Evolutionary conservation across 2,113 vertebrate genomes (phyloP).

Genomic region (Tachysurus fulvidraco): DNA sequence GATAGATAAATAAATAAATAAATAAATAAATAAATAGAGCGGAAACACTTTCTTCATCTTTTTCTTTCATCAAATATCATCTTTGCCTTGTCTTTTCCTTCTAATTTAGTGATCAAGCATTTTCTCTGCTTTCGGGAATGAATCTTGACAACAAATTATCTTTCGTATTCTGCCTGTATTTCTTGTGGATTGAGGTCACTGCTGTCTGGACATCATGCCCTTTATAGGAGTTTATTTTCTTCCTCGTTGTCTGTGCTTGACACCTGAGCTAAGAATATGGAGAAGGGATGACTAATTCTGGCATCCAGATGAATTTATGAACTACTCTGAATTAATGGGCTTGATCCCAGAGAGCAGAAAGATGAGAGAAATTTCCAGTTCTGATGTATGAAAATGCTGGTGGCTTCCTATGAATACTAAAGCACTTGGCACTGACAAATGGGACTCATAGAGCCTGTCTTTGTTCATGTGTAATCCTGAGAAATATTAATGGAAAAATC

Average conservation of each 20-base stretch:
- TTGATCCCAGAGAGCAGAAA: neutral
- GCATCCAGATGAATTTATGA: neutral
- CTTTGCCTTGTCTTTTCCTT: neutral
- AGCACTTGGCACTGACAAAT: conserved; percentile 13
- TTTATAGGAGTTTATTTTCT: conserved; percentile 1
- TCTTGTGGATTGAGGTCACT: neutral
- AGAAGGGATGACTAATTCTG: conserved; percentile 18
- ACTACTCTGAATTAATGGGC: neutral
- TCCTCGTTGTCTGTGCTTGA: neutral
- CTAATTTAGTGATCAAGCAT: neutral
- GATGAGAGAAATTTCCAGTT: neutral
- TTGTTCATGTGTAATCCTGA: conserved; percentile 42
- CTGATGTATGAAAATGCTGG: conserved; percentile 19
- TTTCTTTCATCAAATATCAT: conserved; percentile 6
- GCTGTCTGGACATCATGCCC: neutral
- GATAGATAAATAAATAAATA: no score
- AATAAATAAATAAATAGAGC: neutral
- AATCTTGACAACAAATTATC: conserved; percentile 9
- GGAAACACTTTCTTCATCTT: neutral
- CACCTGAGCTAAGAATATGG: conserved; percentile 4
- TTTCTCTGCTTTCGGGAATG: neutral
- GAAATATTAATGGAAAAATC: conserved; percentile 39
- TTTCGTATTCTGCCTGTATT: neutral
- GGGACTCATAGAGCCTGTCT: conserved; percentile 16
- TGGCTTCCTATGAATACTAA: neutral